phyloP scores from a whole-genome alignment of 2,888 invertebrate genomes.

The Caenorhabditis sp. region DNA sequence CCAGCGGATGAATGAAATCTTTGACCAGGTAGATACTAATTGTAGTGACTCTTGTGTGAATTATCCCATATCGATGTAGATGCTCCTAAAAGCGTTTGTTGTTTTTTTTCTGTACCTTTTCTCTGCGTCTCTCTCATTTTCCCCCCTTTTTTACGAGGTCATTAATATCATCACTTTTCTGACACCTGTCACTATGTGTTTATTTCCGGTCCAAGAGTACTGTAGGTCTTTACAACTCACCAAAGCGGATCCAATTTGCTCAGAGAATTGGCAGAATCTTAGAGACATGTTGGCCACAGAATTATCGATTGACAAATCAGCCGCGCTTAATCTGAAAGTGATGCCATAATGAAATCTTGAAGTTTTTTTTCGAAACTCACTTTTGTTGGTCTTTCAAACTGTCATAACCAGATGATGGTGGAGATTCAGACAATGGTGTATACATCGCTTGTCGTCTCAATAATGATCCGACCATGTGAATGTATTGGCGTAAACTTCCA shows the following conservation, averaged over 20 bases:
- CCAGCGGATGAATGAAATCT: conserved; percentile 39
- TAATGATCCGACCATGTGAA: conserved; percentile 21
- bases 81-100: conserved; percentile 12
- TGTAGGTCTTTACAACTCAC: not conserved
- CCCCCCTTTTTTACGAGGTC: too few species aligned
- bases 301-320: not conserved
- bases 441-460: conserved; percentile 26
- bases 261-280: conserved; percentile 37
- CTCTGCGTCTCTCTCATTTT: too few species aligned
- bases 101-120: conserved; percentile 1
- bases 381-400: conserved; percentile 24
- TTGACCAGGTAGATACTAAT: conserved; percentile 37
- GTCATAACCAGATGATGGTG: conserved; percentile 46
- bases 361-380: conserved; percentile 1
- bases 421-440: conserved; percentile 32
- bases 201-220: too few species aligned
- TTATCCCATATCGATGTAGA: conserved; percentile 34
- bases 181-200: too few species aligned
- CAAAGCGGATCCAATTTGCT: conserved; percentile 39
- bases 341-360: not conserved
- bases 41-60: conserved; percentile 38
- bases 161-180: too few species aligned
- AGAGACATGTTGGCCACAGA: conserved; percentile 8
- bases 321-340: conserved; percentile 4
- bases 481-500: conserved; percentile 29